These are phyloP conservation scores for Amazona ochrocephala DNA, from an alignment of 2,797 vertebrate genomes.

Conservation along the genomic window DNA sequence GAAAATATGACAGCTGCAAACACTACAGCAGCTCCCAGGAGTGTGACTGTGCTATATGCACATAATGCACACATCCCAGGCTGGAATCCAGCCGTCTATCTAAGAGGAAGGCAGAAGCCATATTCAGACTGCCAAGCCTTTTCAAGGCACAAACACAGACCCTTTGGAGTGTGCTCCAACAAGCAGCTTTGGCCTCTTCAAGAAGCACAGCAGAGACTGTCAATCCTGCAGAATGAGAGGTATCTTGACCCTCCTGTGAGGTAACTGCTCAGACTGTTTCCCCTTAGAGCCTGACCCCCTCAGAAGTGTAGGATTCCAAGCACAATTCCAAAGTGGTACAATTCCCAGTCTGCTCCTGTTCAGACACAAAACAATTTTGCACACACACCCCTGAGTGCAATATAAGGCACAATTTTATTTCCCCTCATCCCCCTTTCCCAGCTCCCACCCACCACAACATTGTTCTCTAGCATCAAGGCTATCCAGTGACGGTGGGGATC, in stretches of 20 bases:
- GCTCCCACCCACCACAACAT: fast-evolving
- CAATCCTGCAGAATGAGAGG: neutral
- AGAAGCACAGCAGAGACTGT: neutral
- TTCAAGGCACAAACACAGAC: neutral
- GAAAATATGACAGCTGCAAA: neutral
- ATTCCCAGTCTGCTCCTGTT: neutral
- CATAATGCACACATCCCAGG: neutral
- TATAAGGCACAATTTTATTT: constrained; percentile 58
- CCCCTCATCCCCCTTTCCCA: neutral
- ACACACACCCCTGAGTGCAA: neutral
- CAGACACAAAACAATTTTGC: neutral
- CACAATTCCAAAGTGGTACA: neutral
- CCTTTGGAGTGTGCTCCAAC: neutral
- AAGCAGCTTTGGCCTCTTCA: neutral
- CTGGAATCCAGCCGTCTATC: neutral
- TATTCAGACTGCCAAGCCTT: neutral
- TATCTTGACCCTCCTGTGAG: neutral
- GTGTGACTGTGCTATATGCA: neutral
- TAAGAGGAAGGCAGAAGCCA: neutral
- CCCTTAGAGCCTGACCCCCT: neutral
- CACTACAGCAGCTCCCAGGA: neutral
- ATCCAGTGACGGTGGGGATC: fast-evolving
- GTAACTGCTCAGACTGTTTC: neutral
- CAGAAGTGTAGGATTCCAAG: neutral
- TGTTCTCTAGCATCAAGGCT: neutral